Conservation (phyloP, 2,113 vertebrate genomes). For the Heterochromis multidens region DNA sequence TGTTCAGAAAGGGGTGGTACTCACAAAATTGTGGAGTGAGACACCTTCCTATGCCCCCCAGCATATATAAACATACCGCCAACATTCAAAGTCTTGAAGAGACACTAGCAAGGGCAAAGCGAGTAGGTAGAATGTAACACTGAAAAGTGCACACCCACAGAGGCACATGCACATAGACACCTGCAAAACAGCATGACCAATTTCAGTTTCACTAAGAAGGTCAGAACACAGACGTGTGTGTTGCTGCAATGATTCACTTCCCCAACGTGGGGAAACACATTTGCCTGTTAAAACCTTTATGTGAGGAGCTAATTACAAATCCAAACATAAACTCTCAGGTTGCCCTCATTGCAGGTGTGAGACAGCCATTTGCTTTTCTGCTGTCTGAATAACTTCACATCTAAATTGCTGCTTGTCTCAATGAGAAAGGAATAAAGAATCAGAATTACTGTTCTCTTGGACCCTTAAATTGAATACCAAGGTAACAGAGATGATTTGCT, state of each 20-base stretch:
- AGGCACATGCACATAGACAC: constrained; percentile 39
- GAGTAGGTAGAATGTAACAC: constrained; percentile 48
- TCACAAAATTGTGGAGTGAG: constrained; percentile 30
- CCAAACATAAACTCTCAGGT: constrained; percentile 18
- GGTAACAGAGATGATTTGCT: not conserved
- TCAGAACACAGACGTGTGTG: constrained; percentile 31
- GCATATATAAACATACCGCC: constrained; percentile 43
- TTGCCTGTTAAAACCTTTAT: constrained; percentile 37
- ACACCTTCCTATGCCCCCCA: constrained; percentile 40
- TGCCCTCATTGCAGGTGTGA: not conserved
- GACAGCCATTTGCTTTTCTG: not conserved
- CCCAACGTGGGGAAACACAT: constrained; percentile 31
- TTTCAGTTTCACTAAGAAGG: constrained; percentile 42
- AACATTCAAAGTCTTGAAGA: constrained; percentile 55
- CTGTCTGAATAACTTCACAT: not conserved
- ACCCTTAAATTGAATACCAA: not conserved
- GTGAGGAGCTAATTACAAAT: constrained; percentile 43
- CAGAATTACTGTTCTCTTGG: not conserved
- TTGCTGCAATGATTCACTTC: constrained; percentile 32
- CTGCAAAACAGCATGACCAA: constrained; percentile 26
- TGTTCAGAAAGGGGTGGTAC: constrained; percentile 30
- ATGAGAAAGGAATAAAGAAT: not conserved
- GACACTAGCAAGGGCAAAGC: constrained; percentile 35
- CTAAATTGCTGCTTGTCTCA: not conserved
- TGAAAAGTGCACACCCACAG: constrained; percentile 46